A percentile compares a stretch with the other conserved stretches of the same genome.
These are phyloP conservation scores for Aphidius ervi DNA, from an alignment of 1,140 invertebrate species.

Conservation along the genomic window DNA sequence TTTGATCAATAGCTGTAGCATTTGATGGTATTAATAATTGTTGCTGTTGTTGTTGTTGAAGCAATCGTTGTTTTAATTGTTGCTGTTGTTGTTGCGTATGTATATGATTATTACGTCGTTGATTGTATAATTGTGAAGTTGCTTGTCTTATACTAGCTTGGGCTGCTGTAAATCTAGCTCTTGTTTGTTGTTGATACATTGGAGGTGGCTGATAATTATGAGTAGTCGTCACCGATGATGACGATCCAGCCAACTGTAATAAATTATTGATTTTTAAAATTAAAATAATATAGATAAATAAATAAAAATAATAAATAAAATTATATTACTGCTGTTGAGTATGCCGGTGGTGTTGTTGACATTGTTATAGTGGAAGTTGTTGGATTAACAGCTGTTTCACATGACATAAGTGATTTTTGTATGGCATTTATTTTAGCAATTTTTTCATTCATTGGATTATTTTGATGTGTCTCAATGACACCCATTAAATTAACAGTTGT, in stretches of 20 bases:
- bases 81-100: slow-evolving; percentile 49
- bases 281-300: slow-evolving; percentile 11
- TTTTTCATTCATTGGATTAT: slow-evolving; percentile 64
- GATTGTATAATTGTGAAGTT: slow-evolving; percentile 36
- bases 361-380: slow-evolving; percentile 60
- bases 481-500: slow-evolving; percentile 54
- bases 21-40: slow-evolving; percentile 65
- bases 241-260: slow-evolving; percentile 40
- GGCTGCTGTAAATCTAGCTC: slow-evolving; percentile 42
- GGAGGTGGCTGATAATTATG: slow-evolving; percentile 53
- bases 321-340: slow-evolving; percentile 59
- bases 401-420: slow-evolving; percentile 85
- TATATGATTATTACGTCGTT: slow-evolving; percentile 41
- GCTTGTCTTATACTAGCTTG: slow-evolving; percentile 42
- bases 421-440: slow-evolving; percentile 81
- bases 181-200: slow-evolving; percentile 50
- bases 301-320: slow-evolving; percentile 4
- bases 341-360: slow-evolving; percentile 61
- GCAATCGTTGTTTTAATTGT: slow-evolving; percentile 45
- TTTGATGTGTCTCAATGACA: slow-evolving; percentile 47
- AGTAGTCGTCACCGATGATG: slow-evolving; percentile 45
- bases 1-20: slow-evolving; percentile 59
- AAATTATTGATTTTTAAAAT: slow-evolving; percentile 14
- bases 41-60: slow-evolving; percentile 68
- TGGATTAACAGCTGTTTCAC: slow-evolving; percentile 64